phyloP scores from a whole-genome alignment of 2,888 invertebrate genomes.

The Melipona beecheii region DNA sequence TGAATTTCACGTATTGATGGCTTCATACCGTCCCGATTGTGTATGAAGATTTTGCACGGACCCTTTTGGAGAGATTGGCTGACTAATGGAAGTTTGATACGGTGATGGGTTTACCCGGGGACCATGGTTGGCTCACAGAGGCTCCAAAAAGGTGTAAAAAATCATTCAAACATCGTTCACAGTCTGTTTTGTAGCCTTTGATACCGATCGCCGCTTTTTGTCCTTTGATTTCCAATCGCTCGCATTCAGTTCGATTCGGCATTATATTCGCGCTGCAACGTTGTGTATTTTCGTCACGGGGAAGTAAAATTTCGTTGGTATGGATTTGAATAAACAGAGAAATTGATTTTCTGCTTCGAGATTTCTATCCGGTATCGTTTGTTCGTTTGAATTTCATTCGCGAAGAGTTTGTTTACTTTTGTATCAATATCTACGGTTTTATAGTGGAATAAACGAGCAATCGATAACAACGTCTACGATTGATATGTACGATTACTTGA shows the following conservation, averaged over 20 bases:
- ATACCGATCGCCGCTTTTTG: not conserved
- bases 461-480: too few species aligned
- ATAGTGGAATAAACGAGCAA: too few species aligned
- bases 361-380: not conserved
- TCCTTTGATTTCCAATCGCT: not conserved
- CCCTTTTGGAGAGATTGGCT: slow-evolving; percentile 16
- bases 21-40: slow-evolving; percentile 24
- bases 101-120: slow-evolving; percentile 5
- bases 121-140: not conserved
- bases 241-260: not conserved
- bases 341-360: too few species aligned
- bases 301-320: not conserved
- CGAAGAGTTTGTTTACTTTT: not conserved
- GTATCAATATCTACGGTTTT: not conserved
- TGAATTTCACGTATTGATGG: slow-evolving; percentile 34
- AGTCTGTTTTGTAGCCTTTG: not conserved
- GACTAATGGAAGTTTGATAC: slow-evolving; percentile 35
- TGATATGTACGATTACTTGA: too few species aligned
- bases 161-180: slow-evolving; percentile 20
- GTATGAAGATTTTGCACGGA: slow-evolving; percentile 7
- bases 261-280: not conserved
- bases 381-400: not conserved
- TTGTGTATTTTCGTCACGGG: not conserved
- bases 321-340: not conserved
- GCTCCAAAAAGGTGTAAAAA: slow-evolving; percentile 8